Evolutionary conservation across 2,113 vertebrate species (phyloP).

Genomic region (Platycercus adscitus): DNA sequence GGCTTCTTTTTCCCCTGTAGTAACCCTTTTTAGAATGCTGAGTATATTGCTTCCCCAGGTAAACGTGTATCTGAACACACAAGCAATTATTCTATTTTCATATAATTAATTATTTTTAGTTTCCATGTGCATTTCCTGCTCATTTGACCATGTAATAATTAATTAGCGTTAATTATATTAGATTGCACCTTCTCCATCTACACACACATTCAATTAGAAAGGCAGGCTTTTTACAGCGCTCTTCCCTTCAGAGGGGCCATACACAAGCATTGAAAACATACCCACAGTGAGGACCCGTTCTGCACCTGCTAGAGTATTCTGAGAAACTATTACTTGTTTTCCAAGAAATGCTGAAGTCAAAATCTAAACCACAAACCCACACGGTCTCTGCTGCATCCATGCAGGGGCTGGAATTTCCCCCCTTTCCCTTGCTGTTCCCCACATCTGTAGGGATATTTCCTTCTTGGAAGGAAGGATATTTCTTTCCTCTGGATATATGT

Average conservation of each 20-base stretch:
- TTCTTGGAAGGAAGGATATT: not conserved
- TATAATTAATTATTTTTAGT: constrained; percentile 75
- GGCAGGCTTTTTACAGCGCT: constrained; percentile 45
- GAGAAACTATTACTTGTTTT: constrained; percentile 68
- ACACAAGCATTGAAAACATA: not conserved
- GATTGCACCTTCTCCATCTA: constrained; percentile 70
- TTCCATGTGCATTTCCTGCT: constrained; percentile 74
- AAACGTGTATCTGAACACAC: constrained; percentile 65
- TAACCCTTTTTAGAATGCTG: constrained; percentile 58
- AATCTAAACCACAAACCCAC: not conserved
- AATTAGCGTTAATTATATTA: constrained; percentile 80
- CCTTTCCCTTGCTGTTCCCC: rapidly evolving
- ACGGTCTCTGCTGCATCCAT: not conserved
- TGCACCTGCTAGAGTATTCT: not conserved
- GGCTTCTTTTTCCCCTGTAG: constrained; percentile 3
- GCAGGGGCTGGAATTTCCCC: not conserved
- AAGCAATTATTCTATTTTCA: constrained; percentile 74
- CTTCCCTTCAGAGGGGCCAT: constrained; percentile 48
- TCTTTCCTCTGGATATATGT: not conserved
- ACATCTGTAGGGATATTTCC: not conserved
- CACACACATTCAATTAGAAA: constrained; percentile 64
- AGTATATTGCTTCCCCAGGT: constrained; percentile 46
- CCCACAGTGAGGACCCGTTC: not conserved
- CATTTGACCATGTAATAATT: constrained; percentile 80
- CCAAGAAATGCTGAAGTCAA: not conserved